A percentile compares a stretch with the other conserved stretches of the same genome.
Conservation (phyloP, 2,888 invertebrate genomes). For the Meta bourneti region DNA sequence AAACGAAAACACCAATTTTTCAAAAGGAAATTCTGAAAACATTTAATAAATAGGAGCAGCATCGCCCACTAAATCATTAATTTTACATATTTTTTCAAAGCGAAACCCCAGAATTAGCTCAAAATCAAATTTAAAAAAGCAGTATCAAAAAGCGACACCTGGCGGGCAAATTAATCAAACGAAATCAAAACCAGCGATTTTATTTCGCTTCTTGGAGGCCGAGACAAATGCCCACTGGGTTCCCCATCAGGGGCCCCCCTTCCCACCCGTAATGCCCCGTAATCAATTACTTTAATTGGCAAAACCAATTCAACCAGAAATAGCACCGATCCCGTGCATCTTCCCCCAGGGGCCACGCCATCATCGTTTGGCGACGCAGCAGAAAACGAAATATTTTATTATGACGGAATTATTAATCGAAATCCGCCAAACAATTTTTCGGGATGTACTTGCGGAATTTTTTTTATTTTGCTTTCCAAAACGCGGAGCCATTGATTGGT, state of each 20-base stretch:
- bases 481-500: no score
- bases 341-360: background rate
- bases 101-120: no score
- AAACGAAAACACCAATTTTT: no score
- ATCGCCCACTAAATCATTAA: no score
- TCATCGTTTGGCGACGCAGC: background rate
- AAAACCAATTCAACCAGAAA: slow-evolving; percentile 45
- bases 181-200: slow-evolving; percentile 12
- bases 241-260: slow-evolving; percentile 12
- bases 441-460: background rate
- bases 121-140: background rate
- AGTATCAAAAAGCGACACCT: slow-evolving; percentile 1
- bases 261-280: slow-evolving; percentile 11
- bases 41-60: no score
- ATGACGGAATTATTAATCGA: background rate
- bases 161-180: background rate
- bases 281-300: slow-evolving; percentile 70
- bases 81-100: no score
- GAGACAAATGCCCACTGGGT: slow-evolving; percentile 5
- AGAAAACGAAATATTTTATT: background rate
- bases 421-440: background rate
- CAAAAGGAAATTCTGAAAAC: no score
- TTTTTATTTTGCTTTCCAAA: background rate
- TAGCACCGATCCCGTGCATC: background rate
- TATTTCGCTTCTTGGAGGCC: background rate